These are phyloP conservation scores for Gymnopithys bicolor DNA, from an alignment of 2,797 vertebrate species.

Conservation along the genomic window DNA sequence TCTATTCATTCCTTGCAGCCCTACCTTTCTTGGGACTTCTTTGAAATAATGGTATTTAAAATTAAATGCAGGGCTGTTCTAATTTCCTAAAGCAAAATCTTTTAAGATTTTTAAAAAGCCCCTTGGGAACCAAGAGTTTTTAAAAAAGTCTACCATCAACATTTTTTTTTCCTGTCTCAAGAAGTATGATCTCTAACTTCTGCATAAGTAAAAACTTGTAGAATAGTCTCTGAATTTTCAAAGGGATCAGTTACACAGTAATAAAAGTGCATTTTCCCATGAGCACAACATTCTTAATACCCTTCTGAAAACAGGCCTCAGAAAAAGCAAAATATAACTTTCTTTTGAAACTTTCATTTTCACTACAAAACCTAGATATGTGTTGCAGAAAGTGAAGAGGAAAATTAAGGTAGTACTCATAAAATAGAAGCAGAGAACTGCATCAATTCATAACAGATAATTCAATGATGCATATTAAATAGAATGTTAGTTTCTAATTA, in stretches of 20 bases:
- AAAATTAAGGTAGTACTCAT: not conserved
- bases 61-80: not conserved
- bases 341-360: constrained; percentile 1
- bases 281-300: not conserved
- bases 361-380: not conserved
- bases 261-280: constrained; percentile 11
- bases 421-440: not conserved
- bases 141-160: not conserved
- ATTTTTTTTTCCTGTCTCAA: not conserved
- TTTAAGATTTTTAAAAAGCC: constrained; percentile 9
- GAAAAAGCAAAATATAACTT: not conserved
- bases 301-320: not conserved
- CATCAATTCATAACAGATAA: not conserved
- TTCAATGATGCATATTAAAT: not conserved
- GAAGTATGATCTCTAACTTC: not conserved
- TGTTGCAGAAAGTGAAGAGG: not conserved
- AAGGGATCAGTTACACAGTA: constrained; percentile 13
- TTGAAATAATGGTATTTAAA: constrained; percentile 28
- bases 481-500: not conserved
- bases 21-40: constrained; percentile 24
- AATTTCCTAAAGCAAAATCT: constrained; percentile 50
- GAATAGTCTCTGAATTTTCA: constrained; percentile 39
- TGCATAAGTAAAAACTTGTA: constrained; percentile 24
- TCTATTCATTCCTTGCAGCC: not conserved
- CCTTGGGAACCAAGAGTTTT: not conserved